Percentiles rank a stretch among this genome's conserved stretches.
phyloP scores from a whole-genome alignment of 2,113 vertebrate genomes.

The Atrichornis clamosus region DNA sequence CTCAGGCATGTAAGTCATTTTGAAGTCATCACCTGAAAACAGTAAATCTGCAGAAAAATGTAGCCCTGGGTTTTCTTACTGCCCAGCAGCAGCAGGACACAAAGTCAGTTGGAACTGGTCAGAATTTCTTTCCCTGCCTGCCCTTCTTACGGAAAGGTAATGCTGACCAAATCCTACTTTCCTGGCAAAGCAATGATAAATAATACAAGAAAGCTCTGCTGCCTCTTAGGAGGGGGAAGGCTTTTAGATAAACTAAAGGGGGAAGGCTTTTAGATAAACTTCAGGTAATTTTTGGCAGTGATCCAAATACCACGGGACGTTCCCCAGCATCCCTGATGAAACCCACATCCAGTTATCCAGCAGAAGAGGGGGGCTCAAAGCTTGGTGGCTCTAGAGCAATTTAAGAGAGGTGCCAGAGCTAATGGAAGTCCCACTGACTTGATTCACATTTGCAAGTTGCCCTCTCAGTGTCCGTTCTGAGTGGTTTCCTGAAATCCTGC shows the following conservation, averaged over 20 bases:
- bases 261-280: not conserved
- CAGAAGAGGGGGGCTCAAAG: not conserved
- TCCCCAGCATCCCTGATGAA: not conserved
- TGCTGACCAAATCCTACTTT: not conserved
- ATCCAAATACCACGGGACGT: too few relatives aligned
- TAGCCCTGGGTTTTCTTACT: not conserved
- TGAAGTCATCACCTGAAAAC: not conserved
- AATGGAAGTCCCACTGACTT: not conserved
- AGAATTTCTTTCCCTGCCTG: not conserved
- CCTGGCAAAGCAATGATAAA: not conserved
- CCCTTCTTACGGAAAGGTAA: not conserved
- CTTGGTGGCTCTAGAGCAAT: not conserved
- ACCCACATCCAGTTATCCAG: fast-evolving
- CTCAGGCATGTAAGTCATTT: fast-evolving
- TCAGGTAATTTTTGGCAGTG: not conserved
- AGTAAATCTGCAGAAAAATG: not conserved
- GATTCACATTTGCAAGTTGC: not conserved
- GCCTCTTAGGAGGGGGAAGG: not conserved
- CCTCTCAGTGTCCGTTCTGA: not conserved
- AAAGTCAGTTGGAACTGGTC: not conserved
- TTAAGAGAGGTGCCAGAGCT: not conserved
- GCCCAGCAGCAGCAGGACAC: not conserved
- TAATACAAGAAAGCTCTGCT: not conserved
- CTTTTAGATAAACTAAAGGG: not conserved
- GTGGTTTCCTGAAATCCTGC: not conserved